A percentile compares a stretch with the other conserved stretches of the same genome.
phyloP scores from a whole-genome alignment of 2,888 invertebrate species.

The Rhogogaster chlorosoma region DNA sequence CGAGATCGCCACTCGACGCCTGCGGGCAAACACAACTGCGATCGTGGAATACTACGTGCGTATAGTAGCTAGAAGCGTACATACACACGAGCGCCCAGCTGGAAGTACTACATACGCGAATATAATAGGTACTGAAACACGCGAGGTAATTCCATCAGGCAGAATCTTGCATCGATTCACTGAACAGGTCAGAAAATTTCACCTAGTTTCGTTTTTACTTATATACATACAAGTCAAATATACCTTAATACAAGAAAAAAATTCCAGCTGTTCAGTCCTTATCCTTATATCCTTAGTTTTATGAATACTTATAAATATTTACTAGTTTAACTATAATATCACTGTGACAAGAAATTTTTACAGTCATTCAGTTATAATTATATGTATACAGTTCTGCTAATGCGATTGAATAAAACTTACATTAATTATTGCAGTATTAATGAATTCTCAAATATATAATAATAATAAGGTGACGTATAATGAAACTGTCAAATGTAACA shows the following conservation, averaged over 20 bases:
- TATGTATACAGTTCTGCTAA: not conserved
- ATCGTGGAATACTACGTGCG: not conserved
- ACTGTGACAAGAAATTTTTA: not conserved
- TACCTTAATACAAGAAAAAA: not conserved
- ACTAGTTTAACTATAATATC: not conserved
- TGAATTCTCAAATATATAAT: not conserved
- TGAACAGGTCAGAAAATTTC: conserved; percentile 3
- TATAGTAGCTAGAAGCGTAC: not conserved
- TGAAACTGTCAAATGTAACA: not conserved
- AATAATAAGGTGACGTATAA: not conserved
- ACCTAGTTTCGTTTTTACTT: not conserved
- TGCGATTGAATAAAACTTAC: not conserved
- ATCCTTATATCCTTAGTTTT: not conserved
- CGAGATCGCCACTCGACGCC: not conserved
- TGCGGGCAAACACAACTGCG: not conserved
- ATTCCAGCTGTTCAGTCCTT: not conserved
- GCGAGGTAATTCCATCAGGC: not conserved
- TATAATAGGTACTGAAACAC: not conserved
- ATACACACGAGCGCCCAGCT: not conserved
- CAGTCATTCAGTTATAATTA: not conserved
- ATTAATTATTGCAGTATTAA: no score
- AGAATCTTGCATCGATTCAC: not conserved
- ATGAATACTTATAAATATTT: not conserved
- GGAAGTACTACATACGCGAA: not conserved
- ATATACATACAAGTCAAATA: not conserved